Evolutionary conservation across 2,113 vertebrate species (phyloP), one percentile per base, ranked within the genome.

Genomic region (Regulus satrapa): DNA sequence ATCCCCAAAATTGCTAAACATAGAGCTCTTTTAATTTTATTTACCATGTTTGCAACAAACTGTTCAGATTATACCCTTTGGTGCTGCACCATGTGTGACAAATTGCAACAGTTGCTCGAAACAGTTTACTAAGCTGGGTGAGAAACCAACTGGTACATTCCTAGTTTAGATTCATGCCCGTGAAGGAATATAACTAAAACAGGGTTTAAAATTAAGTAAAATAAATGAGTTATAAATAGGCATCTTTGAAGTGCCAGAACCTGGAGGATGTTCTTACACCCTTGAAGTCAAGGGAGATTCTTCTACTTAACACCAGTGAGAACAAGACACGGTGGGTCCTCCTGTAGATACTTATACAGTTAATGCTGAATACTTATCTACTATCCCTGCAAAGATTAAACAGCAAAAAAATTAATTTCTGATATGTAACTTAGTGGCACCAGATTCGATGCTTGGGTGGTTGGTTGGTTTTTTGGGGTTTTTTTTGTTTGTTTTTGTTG

Each of bases 401-500:
- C 29, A 72, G 32, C 74, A 66, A 46, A 72, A 40, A 52, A 36
- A 3, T n/a, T 71, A 3, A 25, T 85, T 93, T 74, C 52, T 88
- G 41, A 79, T 49, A 10, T 13, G 31, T 74, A 18, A 77, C 88
- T 85, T 92, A 63, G 46, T 77, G 75, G 51, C 58, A 90, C 59
- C 0, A 0, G 31, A 29, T 88, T 92, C 9, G 1, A 54, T 6
- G 2, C 10, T 36, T n/a, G n/a, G n/a, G n/a, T n/a, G n/a, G n/a
- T n/a, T n/a, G n/a, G n/a, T n/a, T n/a, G n/a, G n/a, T n/a, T n/a
- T n/a, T n/a, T n/a, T n/a, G n/a, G n/a, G n/a, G n/a, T n/a, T n/a
- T n/a, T n/a, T n/a, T n/a, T n/a, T n/a, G n/a, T n/a, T n/a, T n/a
- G n/a, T n/a, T n/a, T n/a, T n/a, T n/a, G n/a, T n/a, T n/a, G n/a